Conservation (phyloP, 2,113 vertebrate genomes). For the Tonatia bakeri region DNA sequence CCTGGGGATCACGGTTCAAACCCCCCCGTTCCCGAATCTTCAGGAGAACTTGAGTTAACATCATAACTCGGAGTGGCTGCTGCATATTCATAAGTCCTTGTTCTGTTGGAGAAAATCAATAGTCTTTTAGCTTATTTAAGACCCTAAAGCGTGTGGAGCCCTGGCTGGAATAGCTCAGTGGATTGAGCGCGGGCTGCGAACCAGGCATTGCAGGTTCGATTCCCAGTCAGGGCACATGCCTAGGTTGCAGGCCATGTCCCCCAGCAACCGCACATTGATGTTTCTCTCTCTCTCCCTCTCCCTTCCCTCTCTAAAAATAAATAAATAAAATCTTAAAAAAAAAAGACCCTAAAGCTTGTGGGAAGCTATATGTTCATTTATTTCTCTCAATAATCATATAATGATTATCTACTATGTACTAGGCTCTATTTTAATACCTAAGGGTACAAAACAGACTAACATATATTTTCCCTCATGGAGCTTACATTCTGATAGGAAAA, state of each 20-base stretch:
- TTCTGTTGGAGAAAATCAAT: not conserved
- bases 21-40: not conserved
- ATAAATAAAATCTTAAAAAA: too few species aligned
- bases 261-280: too few species aligned
- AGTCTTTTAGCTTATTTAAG: not conserved
- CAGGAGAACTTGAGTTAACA: not conserved
- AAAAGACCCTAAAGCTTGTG: not conserved
- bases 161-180: too few species aligned
- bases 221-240: too few species aligned
- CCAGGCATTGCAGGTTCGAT: too few species aligned
- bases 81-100: not conserved
- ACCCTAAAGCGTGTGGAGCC: not conserved
- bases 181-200: too few species aligned
- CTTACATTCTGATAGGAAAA: conserved; percentile 14
- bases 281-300: too few species aligned
- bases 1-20: not conserved
- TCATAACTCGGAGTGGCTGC: not conserved
- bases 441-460: not conserved
- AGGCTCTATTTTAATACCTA: not conserved
- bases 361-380: not conserved
- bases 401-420: not conserved
- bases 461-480: not conserved
- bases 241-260: too few species aligned
- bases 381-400: not conserved
- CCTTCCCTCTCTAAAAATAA: too few species aligned